These are phyloP conservation scores for Eremobia ochroleuca DNA, from an alignment of 2,888 invertebrate species.

Conservation along the genomic window DNA sequence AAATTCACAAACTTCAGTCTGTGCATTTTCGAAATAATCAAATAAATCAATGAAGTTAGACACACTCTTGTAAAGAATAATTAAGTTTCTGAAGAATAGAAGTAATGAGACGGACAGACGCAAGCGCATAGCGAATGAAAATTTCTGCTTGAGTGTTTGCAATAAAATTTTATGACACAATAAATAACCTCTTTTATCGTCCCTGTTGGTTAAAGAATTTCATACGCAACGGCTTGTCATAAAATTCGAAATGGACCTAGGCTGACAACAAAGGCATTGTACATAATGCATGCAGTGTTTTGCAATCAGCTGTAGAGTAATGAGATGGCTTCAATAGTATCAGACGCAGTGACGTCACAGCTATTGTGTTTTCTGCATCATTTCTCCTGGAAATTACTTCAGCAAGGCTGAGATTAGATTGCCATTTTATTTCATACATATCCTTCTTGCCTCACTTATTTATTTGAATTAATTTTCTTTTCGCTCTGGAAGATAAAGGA, in stretches of 20 bases:
- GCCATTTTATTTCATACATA: slow-evolving; percentile 30
- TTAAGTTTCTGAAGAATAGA: slow-evolving; percentile 23
- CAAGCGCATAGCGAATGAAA: slow-evolving; percentile 46
- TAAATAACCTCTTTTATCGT: slow-evolving; percentile 59
- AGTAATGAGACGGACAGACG: slow-evolving; percentile 23
- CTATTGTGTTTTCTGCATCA: slow-evolving; percentile 56
- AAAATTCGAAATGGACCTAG: slow-evolving; percentile 73
- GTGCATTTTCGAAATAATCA: slow-evolving; percentile 16
- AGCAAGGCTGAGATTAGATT: slow-evolving; percentile 31
- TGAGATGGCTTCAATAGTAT: slow-evolving; percentile 80
- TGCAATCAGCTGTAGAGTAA: slow-evolving; percentile 80
- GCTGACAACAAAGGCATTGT: slow-evolving; percentile 75
- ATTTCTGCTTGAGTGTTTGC: slow-evolving; percentile 48
- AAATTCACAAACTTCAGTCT: neutral
- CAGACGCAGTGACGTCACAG: slow-evolving; percentile 67
- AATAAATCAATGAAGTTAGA: slow-evolving; percentile 23
- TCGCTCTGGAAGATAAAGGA: slow-evolving; percentile 18
- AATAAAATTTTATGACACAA: slow-evolving; percentile 63
- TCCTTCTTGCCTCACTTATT: slow-evolving; percentile 19
- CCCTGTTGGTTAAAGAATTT: slow-evolving; percentile 58
- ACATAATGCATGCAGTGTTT: slow-evolving; percentile 82
- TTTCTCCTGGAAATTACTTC: slow-evolving; percentile 41
- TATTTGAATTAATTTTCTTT: slow-evolving; percentile 26
- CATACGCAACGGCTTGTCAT: slow-evolving; percentile 60
- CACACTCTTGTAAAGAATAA: slow-evolving; percentile 12